phyloP scores from a whole-genome alignment of 2,888 invertebrate genomes.

The Proisotoma minuta region DNA sequence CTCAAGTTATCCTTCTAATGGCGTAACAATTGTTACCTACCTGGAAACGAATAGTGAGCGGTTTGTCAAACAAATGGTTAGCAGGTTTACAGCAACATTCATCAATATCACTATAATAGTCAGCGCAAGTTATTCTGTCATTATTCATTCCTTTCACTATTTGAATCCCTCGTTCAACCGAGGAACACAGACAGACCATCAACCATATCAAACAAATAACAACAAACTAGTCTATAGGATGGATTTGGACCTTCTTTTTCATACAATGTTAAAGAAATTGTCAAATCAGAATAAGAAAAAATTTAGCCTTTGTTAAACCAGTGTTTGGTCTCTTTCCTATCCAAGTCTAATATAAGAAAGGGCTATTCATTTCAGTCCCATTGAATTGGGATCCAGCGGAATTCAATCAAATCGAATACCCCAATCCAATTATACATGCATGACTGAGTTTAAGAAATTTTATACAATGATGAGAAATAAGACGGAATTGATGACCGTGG shows the following conservation, averaged over 20 bases:
- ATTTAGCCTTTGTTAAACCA: slow-evolving; percentile 4
- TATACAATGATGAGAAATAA: slow-evolving; percentile 8
- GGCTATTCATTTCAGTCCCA: slow-evolving; percentile 27
- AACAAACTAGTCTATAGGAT: not conserved
- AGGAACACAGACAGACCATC: not conserved
- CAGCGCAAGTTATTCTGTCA: too few species aligned
- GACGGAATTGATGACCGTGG: not conserved
- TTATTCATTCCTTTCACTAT: too few species aligned
- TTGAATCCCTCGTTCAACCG: too few species aligned
- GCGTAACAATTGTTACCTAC: not conserved
- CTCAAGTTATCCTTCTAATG: slow-evolving; percentile 7
- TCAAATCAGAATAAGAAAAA: not conserved
- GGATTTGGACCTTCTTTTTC: not conserved
- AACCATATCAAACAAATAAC: not conserved
- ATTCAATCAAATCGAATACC: slow-evolving; percentile 26
- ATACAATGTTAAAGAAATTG: not conserved
- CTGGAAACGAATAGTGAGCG: not conserved
- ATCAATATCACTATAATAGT: too few species aligned
- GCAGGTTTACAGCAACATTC: not conserved
- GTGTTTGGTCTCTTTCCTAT: slow-evolving; percentile 1
- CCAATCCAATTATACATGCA: slow-evolving; percentile 27
- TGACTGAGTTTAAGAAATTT: slow-evolving; percentile 20
- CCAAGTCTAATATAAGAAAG: not conserved
- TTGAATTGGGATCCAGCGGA: slow-evolving; percentile 21
- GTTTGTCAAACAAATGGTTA: not conserved